Evolutionary conservation across 2,888 invertebrate genomes (phyloP).

Genomic region (Stegana nigrithorax): DNA sequence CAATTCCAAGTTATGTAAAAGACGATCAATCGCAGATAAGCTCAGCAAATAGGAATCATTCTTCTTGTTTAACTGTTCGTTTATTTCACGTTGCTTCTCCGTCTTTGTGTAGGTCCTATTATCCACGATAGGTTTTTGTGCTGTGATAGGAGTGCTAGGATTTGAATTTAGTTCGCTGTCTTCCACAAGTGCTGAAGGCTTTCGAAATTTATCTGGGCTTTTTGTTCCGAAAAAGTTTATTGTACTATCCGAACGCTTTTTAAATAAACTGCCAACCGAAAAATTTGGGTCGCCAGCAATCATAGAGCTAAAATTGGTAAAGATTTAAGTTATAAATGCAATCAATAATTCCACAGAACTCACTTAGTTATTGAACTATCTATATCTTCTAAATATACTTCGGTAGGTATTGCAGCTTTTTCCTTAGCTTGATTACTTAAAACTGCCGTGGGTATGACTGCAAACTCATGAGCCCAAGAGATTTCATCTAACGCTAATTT

Average conservation of each 20-base stretch:
- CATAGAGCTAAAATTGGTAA: conserved; percentile 45
- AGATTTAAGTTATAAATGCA: background rate
- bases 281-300: conserved; percentile 57
- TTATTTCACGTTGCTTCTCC: conserved; percentile 28
- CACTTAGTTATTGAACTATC: conserved; percentile 52
- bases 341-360: conserved; percentile 2
- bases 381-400: conserved; percentile 35
- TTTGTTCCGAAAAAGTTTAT: conserved; percentile 50
- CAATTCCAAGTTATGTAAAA: conserved; percentile 57
- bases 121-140: conserved; percentile 53
- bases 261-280: conserved; percentile 64
- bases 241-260: conserved; percentile 62
- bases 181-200: conserved; percentile 45
- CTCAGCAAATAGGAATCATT: conserved; percentile 58
- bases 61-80: conserved; percentile 49
- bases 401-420: conserved; percentile 34
- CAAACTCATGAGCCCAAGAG: conserved; percentile 65
- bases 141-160: conserved; percentile 20
- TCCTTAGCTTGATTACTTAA: conserved; percentile 54
- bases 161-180: too few species aligned
- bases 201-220: conserved; percentile 46
- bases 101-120: conserved; percentile 60
- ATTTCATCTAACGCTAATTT: conserved; percentile 62
- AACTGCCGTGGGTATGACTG: conserved; percentile 60
- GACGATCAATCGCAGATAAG: conserved; percentile 63